Conservation (phyloP, 2,888 invertebrate species). For the Hedya salicella region DNA sequence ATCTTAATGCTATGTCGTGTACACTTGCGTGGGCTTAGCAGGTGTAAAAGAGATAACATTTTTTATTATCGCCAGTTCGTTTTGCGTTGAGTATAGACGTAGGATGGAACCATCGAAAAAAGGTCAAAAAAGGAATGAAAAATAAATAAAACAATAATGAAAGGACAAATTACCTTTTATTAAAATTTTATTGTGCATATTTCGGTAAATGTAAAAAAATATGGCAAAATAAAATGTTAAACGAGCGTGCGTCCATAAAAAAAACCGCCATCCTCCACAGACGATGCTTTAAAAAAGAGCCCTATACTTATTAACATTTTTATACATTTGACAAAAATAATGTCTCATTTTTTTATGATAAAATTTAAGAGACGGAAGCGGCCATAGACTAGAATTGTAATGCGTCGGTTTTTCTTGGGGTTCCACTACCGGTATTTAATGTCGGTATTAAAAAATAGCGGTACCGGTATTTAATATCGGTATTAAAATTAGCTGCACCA, state of each 20-base stretch:
- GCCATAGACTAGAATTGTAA: conserved; percentile 68
- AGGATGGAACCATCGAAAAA: too few relatives aligned
- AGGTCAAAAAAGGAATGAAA: conserved; percentile 7
- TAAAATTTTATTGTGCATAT: conserved; percentile 82
- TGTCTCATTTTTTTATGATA: conserved; percentile 54
- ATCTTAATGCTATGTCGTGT: too few relatives aligned
- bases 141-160: conserved; percentile 67
- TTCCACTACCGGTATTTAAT: not conserved
- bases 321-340: conserved; percentile 73
- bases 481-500: too few relatives aligned
- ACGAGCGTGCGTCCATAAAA: conserved; percentile 65
- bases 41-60: too few relatives aligned
- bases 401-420: not conserved
- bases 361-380: conserved; percentile 72
- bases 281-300: conserved; percentile 51
- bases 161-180: conserved; percentile 82
- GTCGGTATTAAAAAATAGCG: not conserved
- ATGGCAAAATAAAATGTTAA: conserved; percentile 72
- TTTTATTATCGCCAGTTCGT: too few relatives aligned
- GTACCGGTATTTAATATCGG: not conserved
- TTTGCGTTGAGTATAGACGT: too few relatives aligned
- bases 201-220: conserved; percentile 79
- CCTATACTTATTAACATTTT: conserved; percentile 60
- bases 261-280: conserved; percentile 39
- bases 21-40: too few relatives aligned